Evolutionary conservation across 2,888 invertebrate genomes (phyloP).

Genomic region (Philhelius pedissequus): DNA sequence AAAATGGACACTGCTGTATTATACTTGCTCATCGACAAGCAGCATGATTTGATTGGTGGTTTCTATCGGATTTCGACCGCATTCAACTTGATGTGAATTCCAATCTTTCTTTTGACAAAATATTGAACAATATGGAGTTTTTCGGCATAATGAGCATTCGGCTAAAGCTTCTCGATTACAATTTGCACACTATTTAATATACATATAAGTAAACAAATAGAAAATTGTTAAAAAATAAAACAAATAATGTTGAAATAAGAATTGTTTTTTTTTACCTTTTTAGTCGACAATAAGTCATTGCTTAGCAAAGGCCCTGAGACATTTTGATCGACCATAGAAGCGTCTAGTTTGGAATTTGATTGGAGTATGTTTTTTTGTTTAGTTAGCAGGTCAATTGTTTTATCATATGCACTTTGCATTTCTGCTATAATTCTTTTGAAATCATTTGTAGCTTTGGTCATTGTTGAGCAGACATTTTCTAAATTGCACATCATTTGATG

Average conservation of each 20-base stretch:
- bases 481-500: constrained; percentile 82
- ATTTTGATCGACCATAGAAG: constrained; percentile 81
- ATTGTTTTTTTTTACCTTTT: constrained; percentile 85
- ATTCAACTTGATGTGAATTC: constrained; percentile 91
- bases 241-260: background rate
- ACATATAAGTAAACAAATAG: constrained; percentile 36
- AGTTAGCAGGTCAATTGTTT: constrained; percentile 83
- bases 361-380: constrained; percentile 85
- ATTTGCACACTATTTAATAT: constrained; percentile 91
- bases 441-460: constrained; percentile 85
- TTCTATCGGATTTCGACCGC: constrained; percentile 85
- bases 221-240: background rate
- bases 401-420: constrained; percentile 83
- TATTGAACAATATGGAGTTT: constrained; percentile 93
- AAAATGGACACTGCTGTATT: constrained; percentile 62
- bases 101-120: constrained; percentile 95
- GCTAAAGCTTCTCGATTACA: constrained; percentile 93
- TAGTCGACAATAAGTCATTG: constrained; percentile 83
- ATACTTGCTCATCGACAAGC: constrained; percentile 87
- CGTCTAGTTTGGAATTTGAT: constrained; percentile 84
- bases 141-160: constrained; percentile 91
- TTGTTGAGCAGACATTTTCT: constrained; percentile 85
- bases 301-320: constrained; percentile 79
- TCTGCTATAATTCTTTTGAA: constrained; percentile 87
- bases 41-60: constrained; percentile 91